Evolutionary conservation across 1,140 invertebrate genomes (phyloP).

Genomic region (Danaus plexippus): DNA sequence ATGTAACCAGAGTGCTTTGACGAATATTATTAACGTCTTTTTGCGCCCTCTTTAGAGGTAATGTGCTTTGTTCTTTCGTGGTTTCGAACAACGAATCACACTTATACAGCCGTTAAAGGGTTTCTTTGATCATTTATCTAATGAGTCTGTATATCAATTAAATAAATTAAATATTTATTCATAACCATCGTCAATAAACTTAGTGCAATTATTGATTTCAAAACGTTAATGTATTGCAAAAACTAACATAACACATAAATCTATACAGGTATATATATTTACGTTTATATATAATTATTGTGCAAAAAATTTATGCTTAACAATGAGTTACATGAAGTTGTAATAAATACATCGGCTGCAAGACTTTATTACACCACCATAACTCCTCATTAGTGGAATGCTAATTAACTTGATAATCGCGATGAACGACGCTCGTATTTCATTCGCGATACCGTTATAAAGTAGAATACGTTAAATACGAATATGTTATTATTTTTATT

Average conservation of each 20-base stretch:
- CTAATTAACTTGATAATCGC: conserved; percentile 67
- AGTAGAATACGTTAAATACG: too few species aligned
- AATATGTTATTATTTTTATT: too few species aligned
- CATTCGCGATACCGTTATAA: conserved; percentile 23
- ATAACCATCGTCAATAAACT: too few species aligned
- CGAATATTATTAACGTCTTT: conserved; percentile 72
- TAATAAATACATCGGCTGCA: conserved; percentile 61
- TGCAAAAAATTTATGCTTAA: too few species aligned
- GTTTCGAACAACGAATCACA: conserved; percentile 56
- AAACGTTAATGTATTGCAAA: too few species aligned
- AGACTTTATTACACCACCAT: conserved; percentile 66
- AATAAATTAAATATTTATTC: too few species aligned
- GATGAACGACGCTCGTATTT: conserved; percentile 49
- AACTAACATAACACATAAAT: too few species aligned
- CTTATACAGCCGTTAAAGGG: conserved; percentile 51
- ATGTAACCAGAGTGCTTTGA: conserved; percentile 71
- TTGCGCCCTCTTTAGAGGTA: conserved; percentile 54
- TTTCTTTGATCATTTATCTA: conserved; percentile 6
- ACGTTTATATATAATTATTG: too few species aligned
- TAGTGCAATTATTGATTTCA: too few species aligned
- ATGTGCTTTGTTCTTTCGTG: conserved; percentile 65
- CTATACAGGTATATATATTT: too few species aligned
- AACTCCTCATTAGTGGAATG: conserved; percentile 68
- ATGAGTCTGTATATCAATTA: too few species aligned
- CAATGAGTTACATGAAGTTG: conserved; percentile 11